These are phyloP conservation scores for Papilio polyxenes DNA, from an alignment of 1,140 invertebrate species.

Conservation along the genomic window DNA sequence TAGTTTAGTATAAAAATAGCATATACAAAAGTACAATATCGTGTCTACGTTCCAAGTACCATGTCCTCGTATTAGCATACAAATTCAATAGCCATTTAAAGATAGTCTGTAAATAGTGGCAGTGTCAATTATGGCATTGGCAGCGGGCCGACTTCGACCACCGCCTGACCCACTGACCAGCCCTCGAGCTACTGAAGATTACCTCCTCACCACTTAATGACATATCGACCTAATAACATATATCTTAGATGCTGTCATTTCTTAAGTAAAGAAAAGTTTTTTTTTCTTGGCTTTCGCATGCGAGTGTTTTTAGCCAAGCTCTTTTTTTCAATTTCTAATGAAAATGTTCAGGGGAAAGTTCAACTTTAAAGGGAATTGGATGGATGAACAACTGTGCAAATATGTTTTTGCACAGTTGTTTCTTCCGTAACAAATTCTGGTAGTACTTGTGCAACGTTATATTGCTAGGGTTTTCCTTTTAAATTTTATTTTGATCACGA, in stretches of 20 bases:
- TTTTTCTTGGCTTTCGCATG: too few species aligned
- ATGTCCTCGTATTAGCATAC: background rate
- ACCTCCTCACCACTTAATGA: background rate
- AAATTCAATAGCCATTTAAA: background rate
- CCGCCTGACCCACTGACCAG: background rate
- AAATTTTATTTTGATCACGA: background rate
- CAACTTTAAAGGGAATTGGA: too few species aligned
- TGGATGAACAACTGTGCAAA: too few species aligned
- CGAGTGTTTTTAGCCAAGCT: too few species aligned
- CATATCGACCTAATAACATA: slow-evolving; percentile 5
- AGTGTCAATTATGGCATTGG: background rate
- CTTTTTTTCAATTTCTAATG: too few species aligned
- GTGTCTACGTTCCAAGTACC: background rate
- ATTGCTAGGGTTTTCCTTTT: background rate
- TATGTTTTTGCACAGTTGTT: too few species aligned
- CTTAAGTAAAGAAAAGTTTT: too few species aligned
- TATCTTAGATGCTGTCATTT: background rate
- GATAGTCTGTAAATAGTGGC: background rate
- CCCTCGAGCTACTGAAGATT: background rate
- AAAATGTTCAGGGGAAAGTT: too few species aligned
- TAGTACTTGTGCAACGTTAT: background rate
- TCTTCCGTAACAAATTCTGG: too few species aligned
- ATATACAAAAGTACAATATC: background rate
- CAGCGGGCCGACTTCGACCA: background rate
- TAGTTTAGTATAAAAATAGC: too few species aligned